Conservation (phyloP, 2,113 vertebrate species). For the Ciconia boyciana region DNA sequence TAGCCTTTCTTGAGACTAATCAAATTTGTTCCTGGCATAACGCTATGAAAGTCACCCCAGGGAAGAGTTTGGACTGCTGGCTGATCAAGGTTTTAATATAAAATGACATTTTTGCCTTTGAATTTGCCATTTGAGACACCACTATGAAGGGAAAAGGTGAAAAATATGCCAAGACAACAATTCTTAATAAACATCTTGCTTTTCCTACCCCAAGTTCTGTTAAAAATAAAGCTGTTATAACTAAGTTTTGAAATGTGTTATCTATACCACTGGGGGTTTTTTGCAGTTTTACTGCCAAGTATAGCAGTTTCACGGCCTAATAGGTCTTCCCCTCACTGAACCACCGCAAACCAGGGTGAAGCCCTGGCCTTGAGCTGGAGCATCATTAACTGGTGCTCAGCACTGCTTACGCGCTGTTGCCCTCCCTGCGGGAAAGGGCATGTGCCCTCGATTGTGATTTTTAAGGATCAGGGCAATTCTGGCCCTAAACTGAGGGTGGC, state of each 20-base stretch:
- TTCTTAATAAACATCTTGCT: neutral
- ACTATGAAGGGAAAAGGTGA: neutral
- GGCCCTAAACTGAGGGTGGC: neutral
- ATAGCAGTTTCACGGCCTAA: neutral
- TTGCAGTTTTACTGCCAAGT: neutral
- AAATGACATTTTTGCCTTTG: neutral
- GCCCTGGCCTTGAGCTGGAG: neutral
- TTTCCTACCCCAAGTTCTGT: neutral
- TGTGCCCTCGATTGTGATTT: accelerated
- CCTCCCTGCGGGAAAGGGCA: neutral
- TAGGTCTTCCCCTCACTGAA: neutral
- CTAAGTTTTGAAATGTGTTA: neutral
- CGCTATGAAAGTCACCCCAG: neutral
- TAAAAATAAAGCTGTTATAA: neutral
- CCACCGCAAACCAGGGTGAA: neutral
- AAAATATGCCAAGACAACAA: neutral
- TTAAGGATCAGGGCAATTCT: neutral
- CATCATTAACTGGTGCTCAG: neutral
- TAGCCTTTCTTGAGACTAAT: neutral
- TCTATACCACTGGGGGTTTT: accelerated
- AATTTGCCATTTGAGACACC: neutral
- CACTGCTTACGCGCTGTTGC: neutral
- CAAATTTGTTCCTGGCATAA: neutral
- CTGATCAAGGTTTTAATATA: neutral
- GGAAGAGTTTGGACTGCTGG: neutral